A percentile compares a stretch with the other conserved stretches of the same genome.
Conservation (phyloP, 2,797 vertebrate genomes). For the Alauda arvensis region DNA sequence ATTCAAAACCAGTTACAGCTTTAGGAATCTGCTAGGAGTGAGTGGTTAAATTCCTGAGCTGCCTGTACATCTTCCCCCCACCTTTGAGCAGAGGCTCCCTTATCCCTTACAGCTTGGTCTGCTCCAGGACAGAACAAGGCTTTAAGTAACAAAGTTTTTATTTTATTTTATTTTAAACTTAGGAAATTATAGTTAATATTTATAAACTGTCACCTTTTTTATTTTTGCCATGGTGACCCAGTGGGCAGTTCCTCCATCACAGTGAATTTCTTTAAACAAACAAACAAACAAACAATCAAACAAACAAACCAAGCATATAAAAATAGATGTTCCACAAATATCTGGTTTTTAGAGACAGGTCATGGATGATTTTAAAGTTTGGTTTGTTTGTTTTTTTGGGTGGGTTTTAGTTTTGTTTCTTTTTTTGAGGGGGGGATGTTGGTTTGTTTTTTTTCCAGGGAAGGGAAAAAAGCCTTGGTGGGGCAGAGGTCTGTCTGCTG, state of each 20-base stretch:
- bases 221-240: not conserved
- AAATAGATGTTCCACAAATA: not conserved
- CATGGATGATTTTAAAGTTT: not conserved
- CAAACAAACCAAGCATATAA: no score
- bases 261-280: not conserved
- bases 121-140: not conserved
- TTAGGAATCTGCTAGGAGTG: not conserved
- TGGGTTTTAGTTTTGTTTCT: rapidly evolving
- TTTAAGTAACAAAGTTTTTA: not conserved
- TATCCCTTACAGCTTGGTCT: not conserved
- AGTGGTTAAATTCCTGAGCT: not conserved
- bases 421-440: not conserved
- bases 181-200: not conserved
- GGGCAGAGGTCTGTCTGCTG: not conserved
- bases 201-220: not conserved
- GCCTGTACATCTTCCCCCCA: not conserved
- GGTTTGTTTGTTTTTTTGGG: not conserved
- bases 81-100: not conserved
- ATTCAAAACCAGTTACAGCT: not conserved
- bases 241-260: not conserved
- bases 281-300: not conserved
- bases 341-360: not conserved
- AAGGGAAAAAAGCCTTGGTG: rapidly evolving
- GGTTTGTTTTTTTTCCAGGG: rapidly evolving
- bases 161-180: not conserved